Evolutionary conservation across 2,113 vertebrate genomes (phyloP), one percentile per base, ranked within the genome.

Genomic region (Sinosuthora webbiana): DNA sequence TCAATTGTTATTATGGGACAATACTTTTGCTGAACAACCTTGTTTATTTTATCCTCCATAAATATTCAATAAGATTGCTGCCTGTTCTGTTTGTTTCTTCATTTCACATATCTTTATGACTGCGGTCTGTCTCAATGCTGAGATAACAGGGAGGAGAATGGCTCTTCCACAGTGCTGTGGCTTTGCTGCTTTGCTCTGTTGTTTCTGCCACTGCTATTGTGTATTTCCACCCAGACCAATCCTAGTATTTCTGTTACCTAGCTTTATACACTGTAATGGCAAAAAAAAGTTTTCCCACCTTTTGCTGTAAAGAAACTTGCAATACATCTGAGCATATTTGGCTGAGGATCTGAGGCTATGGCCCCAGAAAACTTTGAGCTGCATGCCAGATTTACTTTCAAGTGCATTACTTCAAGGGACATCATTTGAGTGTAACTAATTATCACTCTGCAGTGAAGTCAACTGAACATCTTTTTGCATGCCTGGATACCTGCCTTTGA

Each of bases 371-470:
- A 55, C 67, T 59, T 62, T 31, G 67, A 9, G 7, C 67, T 65
- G 15, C 31, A 3, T 25, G 57, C 70, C 41, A 76, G 33, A 27
- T 35, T 83, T 62, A 12, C 20, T 57, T 22, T 63, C 56, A 74
- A 82, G 60, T 50, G 52, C 67, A 21, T 79, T 76, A 69, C 33
- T 27, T 83, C 35, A 73, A 90, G 59, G n/a, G 31, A 60, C 67
- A 25, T 77, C 2, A 47, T 64, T 52, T 73, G 25, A 77, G 11
- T 2, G 3, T 65, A 91, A 83, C 33, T 93, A 64, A 79, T 49
- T 91, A n/a, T 78, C 64, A 69, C 31, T 39, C 49, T 62, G 28
- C 70, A 82, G 7, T 68, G 35, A 90, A 79, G 68, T 87, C 87
- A 81, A 0, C 31, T 73, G 45, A 76, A 87, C 18, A 14, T 77